Base-by-base conservation (phyloP, 2,113 vertebrate genomes). In the Peucedramus taeniatus region DNA sequence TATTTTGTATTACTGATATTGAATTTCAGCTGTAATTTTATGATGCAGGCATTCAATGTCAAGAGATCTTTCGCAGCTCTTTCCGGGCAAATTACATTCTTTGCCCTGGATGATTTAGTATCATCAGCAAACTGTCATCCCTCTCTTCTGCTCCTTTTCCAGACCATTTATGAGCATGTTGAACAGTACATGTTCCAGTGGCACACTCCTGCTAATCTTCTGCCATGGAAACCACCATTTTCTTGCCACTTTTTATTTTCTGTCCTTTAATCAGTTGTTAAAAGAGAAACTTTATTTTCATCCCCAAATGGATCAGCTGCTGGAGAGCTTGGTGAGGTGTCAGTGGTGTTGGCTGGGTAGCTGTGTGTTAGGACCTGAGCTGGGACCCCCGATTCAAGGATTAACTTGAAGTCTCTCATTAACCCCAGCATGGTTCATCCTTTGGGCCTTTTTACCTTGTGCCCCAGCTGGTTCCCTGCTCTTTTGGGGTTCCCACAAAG, bases 161-260 rank as follows among this genome's bases (percentile, higher is more conserved):
- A 95, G 94, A 90, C 96, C 95, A 94, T 97, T 95, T 97, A 92
- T 93, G 95, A 96, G 60, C 94, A 97, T 93, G 90, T 74, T 50
- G 90, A 90, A 54, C 83, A 74, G 66, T 4, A 2, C 9, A 3
- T 66, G 80, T 80, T 86, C 79, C 94, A 61, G 66, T 68, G 44
- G 74, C 82, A 90, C 53, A 75, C 27, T 65, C 66, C 57, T 83
- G 81, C 78, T 89, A 53, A 75, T 76, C 78, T 83, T 57, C 87
- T 75, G 11, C 69, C 70, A 47, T n/a, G 40, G 82, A 82, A 94
- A 91, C 56, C 10, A 11, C 50, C 72, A 42, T 89, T 91, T 89
- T 70, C 60, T 84, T 78, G 39, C 68, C 56, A 71, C 69, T 78
- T 93, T 87, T 65, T 74, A 33, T 75, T 87, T 83, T 59, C 72